Evolutionary conservation across 2,113 vertebrate species (phyloP).

Genomic region (Pangasianodon hypophthalmus): DNA sequence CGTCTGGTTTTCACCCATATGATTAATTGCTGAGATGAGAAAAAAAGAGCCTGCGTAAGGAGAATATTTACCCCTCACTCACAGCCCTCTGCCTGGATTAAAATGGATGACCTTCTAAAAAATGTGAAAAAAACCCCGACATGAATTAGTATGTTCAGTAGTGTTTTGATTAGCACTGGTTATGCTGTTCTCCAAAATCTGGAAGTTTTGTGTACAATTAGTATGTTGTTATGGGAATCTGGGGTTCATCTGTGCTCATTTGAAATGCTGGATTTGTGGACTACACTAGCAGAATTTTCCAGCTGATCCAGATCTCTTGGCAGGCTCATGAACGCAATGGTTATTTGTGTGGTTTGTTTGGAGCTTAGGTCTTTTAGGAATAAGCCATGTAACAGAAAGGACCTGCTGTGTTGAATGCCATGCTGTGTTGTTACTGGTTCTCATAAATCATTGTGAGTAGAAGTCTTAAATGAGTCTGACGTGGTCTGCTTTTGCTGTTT

Average conservation of each 20-base stretch:
- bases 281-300: neutral
- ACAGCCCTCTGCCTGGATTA: neutral
- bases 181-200: slow-evolving; percentile 4
- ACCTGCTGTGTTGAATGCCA: slow-evolving; percentile 9
- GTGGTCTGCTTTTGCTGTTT: slow-evolving; percentile 26
- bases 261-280: neutral
- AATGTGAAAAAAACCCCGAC: neutral
- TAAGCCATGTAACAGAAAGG: neutral
- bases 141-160: neutral
- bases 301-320: neutral
- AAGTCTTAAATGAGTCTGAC: slow-evolving; percentile 4
- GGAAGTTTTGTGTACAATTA: slow-evolving; percentile 2
- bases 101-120: neutral
- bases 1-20: slow-evolving; percentile 48
- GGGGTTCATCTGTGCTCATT: neutral
- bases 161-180: neutral
- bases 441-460: slow-evolving; percentile 27
- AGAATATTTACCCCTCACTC: slow-evolving; percentile 37
- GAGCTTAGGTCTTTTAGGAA: neutral
- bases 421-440: slow-evolving; percentile 13
- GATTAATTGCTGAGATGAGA: slow-evolving; percentile 34
- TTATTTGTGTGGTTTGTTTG: slow-evolving; percentile 17
- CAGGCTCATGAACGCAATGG: neutral
- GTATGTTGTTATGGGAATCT: slow-evolving; percentile 13
- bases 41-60: neutral